Evolutionary conservation across 2,113 vertebrate species (phyloP).

Genomic region (Saguinus midas): DNA sequence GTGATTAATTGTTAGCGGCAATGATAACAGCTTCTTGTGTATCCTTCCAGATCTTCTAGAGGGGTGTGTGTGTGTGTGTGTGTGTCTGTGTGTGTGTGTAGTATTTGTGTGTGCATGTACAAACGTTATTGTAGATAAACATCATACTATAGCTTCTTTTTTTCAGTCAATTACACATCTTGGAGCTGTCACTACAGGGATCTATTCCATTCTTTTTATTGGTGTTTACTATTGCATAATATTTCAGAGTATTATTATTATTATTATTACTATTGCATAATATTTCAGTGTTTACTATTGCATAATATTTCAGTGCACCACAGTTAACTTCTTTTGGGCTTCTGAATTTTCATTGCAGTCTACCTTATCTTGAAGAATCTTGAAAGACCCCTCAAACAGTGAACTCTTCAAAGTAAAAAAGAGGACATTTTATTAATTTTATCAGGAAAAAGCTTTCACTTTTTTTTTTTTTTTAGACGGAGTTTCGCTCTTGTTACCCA

Average conservation of each 20-base stretch:
- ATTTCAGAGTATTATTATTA: neutral
- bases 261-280: neutral
- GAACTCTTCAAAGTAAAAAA: neutral
- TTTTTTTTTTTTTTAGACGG: too few relatives aligned
- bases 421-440: neutral
- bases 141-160: neutral
- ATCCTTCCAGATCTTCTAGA: neutral
- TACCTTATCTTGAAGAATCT: neutral
- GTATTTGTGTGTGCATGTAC: neutral
- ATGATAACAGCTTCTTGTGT: neutral
- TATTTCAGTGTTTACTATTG: neutral
- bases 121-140: conserved; percentile 10
- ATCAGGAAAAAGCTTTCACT: neutral
- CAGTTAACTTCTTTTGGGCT: neutral
- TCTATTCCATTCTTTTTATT: neutral
- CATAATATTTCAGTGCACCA: neutral
- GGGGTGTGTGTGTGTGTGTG: neutral
- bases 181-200: neutral
- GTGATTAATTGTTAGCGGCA: neutral
- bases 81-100: neutral
- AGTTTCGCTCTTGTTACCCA: too few relatives aligned
- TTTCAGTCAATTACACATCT: neutral
- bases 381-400: neutral
- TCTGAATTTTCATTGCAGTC: conserved; percentile 34
- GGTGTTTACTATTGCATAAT: neutral